Conservation (phyloP, 2,888 invertebrate species). For the Odiellus spinosus region DNA sequence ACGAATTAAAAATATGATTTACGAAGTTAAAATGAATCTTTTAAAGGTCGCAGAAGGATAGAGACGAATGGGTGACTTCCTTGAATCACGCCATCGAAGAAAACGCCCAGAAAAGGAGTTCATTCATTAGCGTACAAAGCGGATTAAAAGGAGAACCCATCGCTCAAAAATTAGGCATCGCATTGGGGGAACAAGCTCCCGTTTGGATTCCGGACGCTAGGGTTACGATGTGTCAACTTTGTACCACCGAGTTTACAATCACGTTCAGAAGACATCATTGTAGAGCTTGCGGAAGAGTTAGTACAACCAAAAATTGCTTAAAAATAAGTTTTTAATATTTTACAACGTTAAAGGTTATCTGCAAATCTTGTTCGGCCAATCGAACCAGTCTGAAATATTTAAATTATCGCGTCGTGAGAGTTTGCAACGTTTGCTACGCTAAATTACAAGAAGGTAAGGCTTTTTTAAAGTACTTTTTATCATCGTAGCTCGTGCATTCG, state of each 20-base stretch:
- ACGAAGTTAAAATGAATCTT: background rate
- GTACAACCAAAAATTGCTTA: slow-evolving; percentile 10
- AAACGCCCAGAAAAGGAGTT: slow-evolving; percentile 32
- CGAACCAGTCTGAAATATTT: slow-evolving; percentile 38
- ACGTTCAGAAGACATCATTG: slow-evolving; percentile 49
- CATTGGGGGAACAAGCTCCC: slow-evolving; percentile 32
- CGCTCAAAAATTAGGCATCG: slow-evolving; percentile 10
- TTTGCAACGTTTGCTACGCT: slow-evolving; percentile 39
- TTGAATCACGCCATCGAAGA: slow-evolving; percentile 35
- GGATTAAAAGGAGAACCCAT: slow-evolving; percentile 25
- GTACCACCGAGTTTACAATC: slow-evolving; percentile 44
- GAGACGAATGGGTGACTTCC: slow-evolving; percentile 37
- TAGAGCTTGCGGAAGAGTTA: slow-evolving; percentile 47
- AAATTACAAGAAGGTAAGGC: slow-evolving; percentile 23
- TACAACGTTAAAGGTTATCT: slow-evolving; percentile 37
- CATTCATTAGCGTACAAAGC: slow-evolving; percentile 26
- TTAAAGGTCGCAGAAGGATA: slow-evolving; percentile 33
- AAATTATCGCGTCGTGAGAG: slow-evolving; percentile 34
- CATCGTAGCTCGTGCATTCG: too few relatives aligned
- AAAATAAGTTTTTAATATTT: background rate
- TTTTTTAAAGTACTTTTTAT: too few relatives aligned
- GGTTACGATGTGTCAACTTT: slow-evolving; percentile 47
- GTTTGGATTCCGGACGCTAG: slow-evolving; percentile 43
- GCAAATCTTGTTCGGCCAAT: slow-evolving; percentile 42
- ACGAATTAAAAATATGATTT: background rate